Base-by-base conservation (phyloP, 2,797 vertebrate genomes). In the Enteromius thamalakanensis region DNA sequence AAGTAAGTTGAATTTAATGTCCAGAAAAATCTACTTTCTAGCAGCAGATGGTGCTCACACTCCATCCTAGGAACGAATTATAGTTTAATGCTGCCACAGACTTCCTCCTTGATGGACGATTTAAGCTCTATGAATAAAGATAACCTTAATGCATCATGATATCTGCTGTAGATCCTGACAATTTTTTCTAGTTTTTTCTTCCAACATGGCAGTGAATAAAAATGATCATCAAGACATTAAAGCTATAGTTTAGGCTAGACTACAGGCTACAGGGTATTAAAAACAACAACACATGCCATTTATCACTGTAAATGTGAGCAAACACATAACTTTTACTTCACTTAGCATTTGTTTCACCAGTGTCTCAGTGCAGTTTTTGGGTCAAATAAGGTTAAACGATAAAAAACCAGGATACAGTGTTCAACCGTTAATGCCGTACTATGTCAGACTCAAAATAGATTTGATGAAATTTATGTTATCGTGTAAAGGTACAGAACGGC, bases 31-130 rank as follows among this genome's bases (percentile, higher is more conserved):
- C 14, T 26, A n/a, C 4, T 51, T 47, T 45, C 29, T 34, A 64
- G 29, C 87, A 87, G 68, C 32, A 78, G 87, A 84, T 87, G 87
- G 79, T 76, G 68, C 62, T 37, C 15, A 45, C 60, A 75, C 80
- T 87, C 87, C 75, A 87, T 79, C 45, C 3, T 78, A 47, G 75
- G 70, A 47, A 82, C 15, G 49, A 6, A 8, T 15, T 58, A 23
- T 1, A 34, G 23, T 69, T 19, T 32, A 21, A 76, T 19, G 67
- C 68, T 68, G 71, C 47, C 60, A 17, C 23, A 15, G 17, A 10
- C 21, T 8, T 47, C 10, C 49, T 42, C 9, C 21, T 40, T 32
- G 19, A 75, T 3, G 21, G 45, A 32, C 67, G 49, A 40, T 49
- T 49, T 19, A 62, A 64, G n/a, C 58, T 14, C 26, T 34, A 17